phyloP scores from a whole-genome alignment of 2,113 vertebrate genomes.

The Saccopteryx bilineata region DNA sequence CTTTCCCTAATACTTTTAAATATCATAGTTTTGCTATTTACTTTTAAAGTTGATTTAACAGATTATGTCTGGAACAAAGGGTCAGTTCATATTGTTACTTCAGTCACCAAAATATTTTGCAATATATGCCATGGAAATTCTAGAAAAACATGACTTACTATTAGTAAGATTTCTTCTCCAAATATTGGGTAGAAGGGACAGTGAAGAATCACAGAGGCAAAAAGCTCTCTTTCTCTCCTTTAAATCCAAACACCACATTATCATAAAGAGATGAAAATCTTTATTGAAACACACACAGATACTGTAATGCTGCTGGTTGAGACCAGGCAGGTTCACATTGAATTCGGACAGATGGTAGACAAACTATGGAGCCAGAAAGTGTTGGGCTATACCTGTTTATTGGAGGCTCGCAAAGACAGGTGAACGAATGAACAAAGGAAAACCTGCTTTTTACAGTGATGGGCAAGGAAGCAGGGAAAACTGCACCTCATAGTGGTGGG shows the following conservation, averaged over 20 bases:
- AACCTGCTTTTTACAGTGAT: too few species aligned
- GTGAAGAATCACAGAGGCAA: not conserved
- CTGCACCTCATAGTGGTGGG: too few species aligned
- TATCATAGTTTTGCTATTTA: not conserved
- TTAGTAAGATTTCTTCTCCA: not conserved
- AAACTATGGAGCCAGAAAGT: too few species aligned
- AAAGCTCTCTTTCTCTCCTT: not conserved
- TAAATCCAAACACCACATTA: not conserved
- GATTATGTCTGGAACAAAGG: not conserved
- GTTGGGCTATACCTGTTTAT: too few species aligned
- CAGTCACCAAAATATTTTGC: not conserved
- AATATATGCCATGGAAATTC: not conserved
- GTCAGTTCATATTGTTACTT: not conserved
- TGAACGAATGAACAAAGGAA: too few species aligned
- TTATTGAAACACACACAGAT: not conserved
- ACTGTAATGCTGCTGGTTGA: too few species aligned
- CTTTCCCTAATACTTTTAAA: not conserved
- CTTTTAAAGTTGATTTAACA: slow-evolving; percentile 4
- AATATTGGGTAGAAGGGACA: not conserved
- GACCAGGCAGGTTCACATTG: too few species aligned
- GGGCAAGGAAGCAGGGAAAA: too few species aligned
- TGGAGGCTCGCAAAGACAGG: too few species aligned
- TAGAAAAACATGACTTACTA: not conserved
- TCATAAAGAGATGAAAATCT: not conserved
- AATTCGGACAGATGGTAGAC: too few species aligned